Conservation (phyloP, 2,888 invertebrate species). For the Serrognathus titanus region DNA sequence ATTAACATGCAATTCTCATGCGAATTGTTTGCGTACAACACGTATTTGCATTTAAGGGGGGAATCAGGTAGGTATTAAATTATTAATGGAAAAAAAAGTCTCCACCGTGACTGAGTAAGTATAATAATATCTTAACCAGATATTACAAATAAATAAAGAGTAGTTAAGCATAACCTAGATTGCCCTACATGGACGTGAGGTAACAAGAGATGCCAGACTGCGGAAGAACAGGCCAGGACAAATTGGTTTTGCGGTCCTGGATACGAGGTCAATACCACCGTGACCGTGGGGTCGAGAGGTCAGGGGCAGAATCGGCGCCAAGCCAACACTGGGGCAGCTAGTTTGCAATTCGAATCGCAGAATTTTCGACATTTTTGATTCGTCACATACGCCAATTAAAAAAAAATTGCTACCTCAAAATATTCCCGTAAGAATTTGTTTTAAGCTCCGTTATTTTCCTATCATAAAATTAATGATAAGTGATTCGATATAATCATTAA, state of each 20-base stretch:
- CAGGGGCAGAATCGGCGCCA: constrained; percentile 28
- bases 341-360: background rate
- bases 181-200: constrained; percentile 34
- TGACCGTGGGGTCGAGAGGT: constrained; percentile 36
- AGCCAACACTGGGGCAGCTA: constrained; percentile 17
- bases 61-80: constrained; percentile 18
- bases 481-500: no score
- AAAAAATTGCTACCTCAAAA: no score
- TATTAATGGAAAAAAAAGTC: constrained; percentile 17
- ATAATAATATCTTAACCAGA: constrained; percentile 31
- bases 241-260: constrained; percentile 17
- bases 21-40: constrained; percentile 3
- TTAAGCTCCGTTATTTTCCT: background rate
- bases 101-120: constrained; percentile 14
- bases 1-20: constrained; percentile 5
- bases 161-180: constrained; percentile 36
- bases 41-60: constrained; percentile 22
- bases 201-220: constrained; percentile 24
- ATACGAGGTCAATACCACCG: constrained; percentile 35
- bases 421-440: no score
- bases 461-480: no score
- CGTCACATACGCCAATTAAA: no score
- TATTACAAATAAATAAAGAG: constrained; percentile 31
- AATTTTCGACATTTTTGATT: no score
- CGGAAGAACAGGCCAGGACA: constrained; percentile 20